phyloP scores from a whole-genome alignment of 2,888 invertebrate genomes.

The Leucophora obtusa region DNA sequence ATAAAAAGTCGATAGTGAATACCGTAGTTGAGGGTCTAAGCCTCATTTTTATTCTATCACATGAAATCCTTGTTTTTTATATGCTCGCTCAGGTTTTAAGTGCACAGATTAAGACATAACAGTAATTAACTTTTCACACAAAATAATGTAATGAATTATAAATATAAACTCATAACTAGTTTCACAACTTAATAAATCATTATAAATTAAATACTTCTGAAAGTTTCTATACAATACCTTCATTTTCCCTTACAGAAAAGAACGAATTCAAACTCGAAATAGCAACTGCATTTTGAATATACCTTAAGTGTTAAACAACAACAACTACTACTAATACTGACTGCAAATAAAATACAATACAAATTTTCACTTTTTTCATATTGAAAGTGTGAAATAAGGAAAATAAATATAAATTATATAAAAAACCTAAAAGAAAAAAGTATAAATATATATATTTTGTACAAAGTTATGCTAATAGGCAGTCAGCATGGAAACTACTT shows the following conservation, averaged over 20 bases:
- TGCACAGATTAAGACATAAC: no score
- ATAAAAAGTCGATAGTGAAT: no score
- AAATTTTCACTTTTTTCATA: neutral
- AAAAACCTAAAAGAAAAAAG: slow-evolving; percentile 6
- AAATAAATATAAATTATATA: slow-evolving; percentile 11
- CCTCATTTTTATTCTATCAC: no score
- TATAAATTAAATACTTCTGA: slow-evolving; percentile 38
- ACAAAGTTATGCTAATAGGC: slow-evolving; percentile 64
- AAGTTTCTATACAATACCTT: slow-evolving; percentile 23
- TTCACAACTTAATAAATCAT: slow-evolving; percentile 37
- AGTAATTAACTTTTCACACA: no score
- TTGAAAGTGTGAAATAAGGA: slow-evolving; percentile 3
- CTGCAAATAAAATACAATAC: neutral
- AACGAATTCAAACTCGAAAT: neutral
- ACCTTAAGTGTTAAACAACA: neutral
- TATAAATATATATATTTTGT: no score
- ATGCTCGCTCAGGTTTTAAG: no score
- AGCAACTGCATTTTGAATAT: neutral
- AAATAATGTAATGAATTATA: no score
- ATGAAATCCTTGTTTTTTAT: no score
- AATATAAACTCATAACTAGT: neutral
- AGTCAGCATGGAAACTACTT: slow-evolving; percentile 54
- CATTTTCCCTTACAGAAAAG: neutral
- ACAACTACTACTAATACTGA: neutral
- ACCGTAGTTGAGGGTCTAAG: no score